phyloP scores from a whole-genome alignment of 2,113 vertebrate genomes.

The Philantomba maxwellii region DNA sequence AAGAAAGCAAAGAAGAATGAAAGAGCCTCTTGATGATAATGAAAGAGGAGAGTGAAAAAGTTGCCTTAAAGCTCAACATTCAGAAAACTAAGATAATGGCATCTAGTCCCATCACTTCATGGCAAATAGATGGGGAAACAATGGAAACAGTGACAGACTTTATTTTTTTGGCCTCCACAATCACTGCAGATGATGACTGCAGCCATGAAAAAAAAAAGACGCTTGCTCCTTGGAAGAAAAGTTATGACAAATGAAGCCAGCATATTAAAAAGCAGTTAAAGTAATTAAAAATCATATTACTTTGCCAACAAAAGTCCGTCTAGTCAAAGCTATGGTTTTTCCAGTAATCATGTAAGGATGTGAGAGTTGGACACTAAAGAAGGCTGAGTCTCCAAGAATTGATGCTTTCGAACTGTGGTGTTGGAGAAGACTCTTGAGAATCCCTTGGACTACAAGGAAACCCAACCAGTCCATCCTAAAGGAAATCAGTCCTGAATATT shows the following conservation, averaged over 20 bases:
- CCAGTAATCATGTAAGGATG: background rate
- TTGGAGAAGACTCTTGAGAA: background rate
- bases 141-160: background rate
- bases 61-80: background rate
- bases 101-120: background rate
- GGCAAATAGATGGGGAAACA: background rate
- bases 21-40: background rate
- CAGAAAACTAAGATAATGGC: background rate
- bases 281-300: background rate
- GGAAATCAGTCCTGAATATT: background rate
- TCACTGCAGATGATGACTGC: background rate
- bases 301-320: background rate
- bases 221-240: background rate
- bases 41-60: background rate
- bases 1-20: background rate
- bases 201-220: background rate
- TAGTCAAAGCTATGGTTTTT: background rate
- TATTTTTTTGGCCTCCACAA: background rate
- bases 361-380: background rate
- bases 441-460: background rate
- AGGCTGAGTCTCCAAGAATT: background rate
- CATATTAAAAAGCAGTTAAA: background rate
- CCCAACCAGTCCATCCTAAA: background rate
- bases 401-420: background rate
- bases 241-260: background rate